Percentiles rank a stretch among this genome's conserved stretches.
phyloP scores from a whole-genome alignment of 1,140 invertebrate genomes.

The Bathynomus jamesi region DNA sequence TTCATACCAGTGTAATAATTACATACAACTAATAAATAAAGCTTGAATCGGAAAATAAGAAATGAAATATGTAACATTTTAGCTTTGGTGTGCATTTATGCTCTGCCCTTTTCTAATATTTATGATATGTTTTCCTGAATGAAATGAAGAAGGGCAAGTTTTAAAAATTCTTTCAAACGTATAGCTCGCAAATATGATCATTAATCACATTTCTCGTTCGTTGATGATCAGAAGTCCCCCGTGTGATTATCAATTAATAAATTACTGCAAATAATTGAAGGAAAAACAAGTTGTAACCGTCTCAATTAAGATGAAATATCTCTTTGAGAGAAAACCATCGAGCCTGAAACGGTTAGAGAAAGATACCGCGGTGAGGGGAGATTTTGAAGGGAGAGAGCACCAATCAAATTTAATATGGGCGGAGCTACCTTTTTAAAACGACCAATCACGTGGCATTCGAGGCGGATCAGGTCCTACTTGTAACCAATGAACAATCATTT shows the following conservation, averaged over 20 bases:
- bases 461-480: neutral
- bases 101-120: too few relatives aligned
- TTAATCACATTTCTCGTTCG: too few relatives aligned
- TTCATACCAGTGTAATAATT: too few relatives aligned
- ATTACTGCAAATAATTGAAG: neutral
- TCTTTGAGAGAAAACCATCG: neutral
- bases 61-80: too few relatives aligned
- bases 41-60: too few relatives aligned
- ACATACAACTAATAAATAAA: too few relatives aligned
- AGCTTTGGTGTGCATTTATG: too few relatives aligned
- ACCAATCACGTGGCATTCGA: neutral
- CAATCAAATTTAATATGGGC: neutral
- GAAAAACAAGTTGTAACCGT: neutral
- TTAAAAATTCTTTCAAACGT: too few relatives aligned
- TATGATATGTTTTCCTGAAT: too few relatives aligned
- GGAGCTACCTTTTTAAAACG: neutral
- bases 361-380: neutral
- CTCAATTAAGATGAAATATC: neutral
- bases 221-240: too few relatives aligned
- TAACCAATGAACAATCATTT: neutral
- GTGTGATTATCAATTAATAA: slow-evolving; percentile 2
- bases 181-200: too few relatives aligned
- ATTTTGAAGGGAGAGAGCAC: neutral
- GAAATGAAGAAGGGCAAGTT: too few relatives aligned
- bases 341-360: neutral